Percentiles rank a stretch among this genome's conserved stretches.
These are phyloP conservation scores for Gymnobelideus leadbeateri DNA, from an alignment of 2,113 vertebrate species.

Conservation along the genomic window DNA sequence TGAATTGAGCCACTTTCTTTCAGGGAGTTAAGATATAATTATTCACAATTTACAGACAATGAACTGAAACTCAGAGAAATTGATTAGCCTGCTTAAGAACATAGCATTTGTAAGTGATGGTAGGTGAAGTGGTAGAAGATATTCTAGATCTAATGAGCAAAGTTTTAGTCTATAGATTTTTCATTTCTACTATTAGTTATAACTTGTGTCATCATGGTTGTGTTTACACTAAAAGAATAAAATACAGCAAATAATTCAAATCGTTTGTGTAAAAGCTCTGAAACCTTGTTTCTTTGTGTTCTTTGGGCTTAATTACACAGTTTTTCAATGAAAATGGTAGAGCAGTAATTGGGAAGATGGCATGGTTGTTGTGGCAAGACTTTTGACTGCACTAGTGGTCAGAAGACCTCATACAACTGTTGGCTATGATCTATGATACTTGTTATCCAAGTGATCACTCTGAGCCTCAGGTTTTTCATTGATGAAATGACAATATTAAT, in stretches of 20 bases:
- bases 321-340: background rate
- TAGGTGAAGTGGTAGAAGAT: background rate
- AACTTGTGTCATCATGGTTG: background rate
- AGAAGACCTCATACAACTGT: background rate
- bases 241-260: background rate
- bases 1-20: background rate
- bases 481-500: background rate
- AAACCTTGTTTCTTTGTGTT: background rate
- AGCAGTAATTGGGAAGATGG: background rate
- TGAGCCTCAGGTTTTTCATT: background rate
- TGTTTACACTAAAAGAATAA: background rate
- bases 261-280: background rate
- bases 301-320: background rate
- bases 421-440: background rate
- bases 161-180: background rate
- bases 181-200: background rate
- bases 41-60: background rate
- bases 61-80: constrained; percentile 13
- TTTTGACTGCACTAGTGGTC: background rate
- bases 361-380: background rate
- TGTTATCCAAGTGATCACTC: background rate
- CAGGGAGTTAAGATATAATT: background rate
- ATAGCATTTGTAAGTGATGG: background rate
- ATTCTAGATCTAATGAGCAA: background rate
- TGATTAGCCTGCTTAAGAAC: background rate